These are phyloP conservation scores for Bombylius discolor DNA, from an alignment of 2,888 invertebrate species.

Conservation along the genomic window DNA sequence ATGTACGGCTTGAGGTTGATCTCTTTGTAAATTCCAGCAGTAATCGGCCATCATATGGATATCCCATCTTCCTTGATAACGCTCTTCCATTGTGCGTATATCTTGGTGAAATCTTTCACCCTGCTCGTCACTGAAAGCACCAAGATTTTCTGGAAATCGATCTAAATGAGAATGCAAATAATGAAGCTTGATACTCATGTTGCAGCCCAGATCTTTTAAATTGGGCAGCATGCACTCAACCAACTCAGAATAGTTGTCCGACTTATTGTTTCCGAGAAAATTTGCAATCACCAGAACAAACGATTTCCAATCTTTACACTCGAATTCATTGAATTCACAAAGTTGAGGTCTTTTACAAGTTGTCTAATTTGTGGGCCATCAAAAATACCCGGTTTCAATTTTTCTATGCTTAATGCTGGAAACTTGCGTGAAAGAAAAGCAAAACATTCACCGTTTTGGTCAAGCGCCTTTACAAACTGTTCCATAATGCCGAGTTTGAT, in stretches of 20 bases:
- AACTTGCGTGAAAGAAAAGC: neutral
- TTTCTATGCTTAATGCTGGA: neutral
- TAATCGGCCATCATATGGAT: no score
- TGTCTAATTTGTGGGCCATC: slow-evolving; percentile 1
- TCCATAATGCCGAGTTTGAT: slow-evolving; percentile 5
- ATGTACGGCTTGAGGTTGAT: no score
- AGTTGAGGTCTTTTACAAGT: slow-evolving; percentile 1
- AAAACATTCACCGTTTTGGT: neutral
- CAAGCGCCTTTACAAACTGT: slow-evolving; percentile 5
- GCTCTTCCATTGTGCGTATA: no score
- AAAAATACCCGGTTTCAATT: neutral
- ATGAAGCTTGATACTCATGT: neutral
- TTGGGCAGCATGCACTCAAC: no score
- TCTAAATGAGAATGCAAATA: no score
- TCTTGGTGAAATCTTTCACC: no score
- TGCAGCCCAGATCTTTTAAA: no score
- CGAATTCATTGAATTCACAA: neutral
- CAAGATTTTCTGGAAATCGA: no score
- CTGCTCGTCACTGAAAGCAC: no score
- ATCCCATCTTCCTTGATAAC: no score
- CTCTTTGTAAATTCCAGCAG: no score
- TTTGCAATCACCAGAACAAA: neutral
- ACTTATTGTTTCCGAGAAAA: slow-evolving; percentile 4
- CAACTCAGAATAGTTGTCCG: no score
- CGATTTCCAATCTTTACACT: slow-evolving; percentile 3